Percentiles rank a stretch among this genome's conserved stretches.
phyloP scores from a whole-genome alignment of 2,113 vertebrate species.

The Tichodroma muraria region DNA sequence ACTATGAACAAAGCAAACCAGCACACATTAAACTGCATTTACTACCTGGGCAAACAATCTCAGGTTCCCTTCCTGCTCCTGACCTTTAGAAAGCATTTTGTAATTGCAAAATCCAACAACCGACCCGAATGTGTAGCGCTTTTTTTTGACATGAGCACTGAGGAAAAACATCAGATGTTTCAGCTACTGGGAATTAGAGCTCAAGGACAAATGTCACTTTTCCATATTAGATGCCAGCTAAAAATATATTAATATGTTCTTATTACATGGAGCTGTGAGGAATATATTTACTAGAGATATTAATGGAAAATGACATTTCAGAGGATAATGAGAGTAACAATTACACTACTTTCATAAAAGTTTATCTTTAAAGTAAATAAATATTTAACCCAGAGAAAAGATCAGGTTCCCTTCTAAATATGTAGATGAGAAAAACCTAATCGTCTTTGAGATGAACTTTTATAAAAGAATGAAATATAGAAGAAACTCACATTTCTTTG shows the following conservation, averaged over 20 bases:
- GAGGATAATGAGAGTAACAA: not conserved
- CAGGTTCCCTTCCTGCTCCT: not conserved
- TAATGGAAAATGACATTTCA: not conserved
- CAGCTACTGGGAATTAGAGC: not conserved
- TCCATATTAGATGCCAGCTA: not conserved
- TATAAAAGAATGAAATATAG: not conserved
- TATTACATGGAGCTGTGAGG: not conserved
- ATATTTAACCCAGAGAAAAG: not conserved
- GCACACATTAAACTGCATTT: not conserved
- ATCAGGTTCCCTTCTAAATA: not conserved
- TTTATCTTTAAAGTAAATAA: not conserved
- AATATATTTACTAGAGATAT: not conserved
- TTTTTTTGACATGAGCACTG: not conserved
- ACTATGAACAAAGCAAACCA: not conserved
- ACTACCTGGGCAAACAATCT: not conserved
- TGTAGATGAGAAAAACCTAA: not conserved
- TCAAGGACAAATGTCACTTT: constrained; percentile 12
- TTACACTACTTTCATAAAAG: not conserved
- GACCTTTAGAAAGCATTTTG: constrained; percentile 18
- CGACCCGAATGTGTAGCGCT: not conserved
- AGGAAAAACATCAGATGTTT: not conserved
- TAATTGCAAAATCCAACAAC: not conserved
- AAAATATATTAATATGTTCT: not conserved
- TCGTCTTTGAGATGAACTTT: not conserved
- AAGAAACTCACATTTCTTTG: not conserved